Evolutionary conservation across 2,888 invertebrate genomes (phyloP).

Genomic region (Lasioglossum pauxillum): DNA sequence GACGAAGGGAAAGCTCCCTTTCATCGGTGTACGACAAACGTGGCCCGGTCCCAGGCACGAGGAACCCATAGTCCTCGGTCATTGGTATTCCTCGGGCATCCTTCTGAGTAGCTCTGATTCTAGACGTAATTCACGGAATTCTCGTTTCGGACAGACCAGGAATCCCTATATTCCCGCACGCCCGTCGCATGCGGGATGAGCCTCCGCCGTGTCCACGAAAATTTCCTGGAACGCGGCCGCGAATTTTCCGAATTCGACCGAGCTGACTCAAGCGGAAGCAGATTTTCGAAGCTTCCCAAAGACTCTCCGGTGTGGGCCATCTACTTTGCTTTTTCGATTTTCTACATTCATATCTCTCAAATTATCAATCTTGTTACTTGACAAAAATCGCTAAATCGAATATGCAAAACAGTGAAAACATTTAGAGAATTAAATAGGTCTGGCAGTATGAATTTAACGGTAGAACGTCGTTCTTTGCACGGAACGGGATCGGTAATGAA

Average conservation of each 20-base stretch:
- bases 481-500: not conserved
- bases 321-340: not conserved
- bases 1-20: slow-evolving; percentile 17
- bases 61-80: slow-evolving; percentile 38
- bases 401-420: too few species aligned
- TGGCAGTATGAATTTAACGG: too few species aligned
- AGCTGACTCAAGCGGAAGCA: not conserved
- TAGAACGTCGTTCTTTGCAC: not conserved
- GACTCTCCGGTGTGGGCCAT: too few species aligned
- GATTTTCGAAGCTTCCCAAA: not conserved
- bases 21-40: slow-evolving; percentile 27
- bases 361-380: too few species aligned
- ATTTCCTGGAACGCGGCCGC: slow-evolving; percentile 50
- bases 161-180: slow-evolving; percentile 59
- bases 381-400: too few species aligned
- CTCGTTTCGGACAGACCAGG: slow-evolving; percentile 68
- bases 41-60: not conserved
- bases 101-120: slow-evolving; percentile 71
- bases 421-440: too few species aligned
- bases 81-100: slow-evolving; percentile 64
- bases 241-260: slow-evolving; percentile 54
- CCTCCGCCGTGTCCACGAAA: slow-evolving; percentile 51
- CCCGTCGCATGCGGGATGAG: slow-evolving; percentile 62
- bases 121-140: slow-evolving; percentile 74
- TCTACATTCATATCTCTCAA: not conserved